Conservation (phyloP, 2,888 invertebrate species). For the Zygogramma bicolorata region DNA sequence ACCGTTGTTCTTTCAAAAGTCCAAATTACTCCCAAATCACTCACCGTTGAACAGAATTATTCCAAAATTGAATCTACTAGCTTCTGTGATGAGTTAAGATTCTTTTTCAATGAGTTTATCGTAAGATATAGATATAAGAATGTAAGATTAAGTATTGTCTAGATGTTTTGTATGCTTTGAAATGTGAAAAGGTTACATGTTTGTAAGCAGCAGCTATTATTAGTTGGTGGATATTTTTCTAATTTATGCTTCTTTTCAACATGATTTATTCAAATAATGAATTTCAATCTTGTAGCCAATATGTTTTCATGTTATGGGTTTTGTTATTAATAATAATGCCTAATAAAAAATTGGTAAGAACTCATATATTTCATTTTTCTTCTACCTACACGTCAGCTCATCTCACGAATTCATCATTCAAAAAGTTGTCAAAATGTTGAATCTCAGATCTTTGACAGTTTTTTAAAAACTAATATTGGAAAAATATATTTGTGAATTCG, state of each 20-base stretch:
- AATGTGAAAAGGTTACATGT: slow-evolving; percentile 26
- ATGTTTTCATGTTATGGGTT: background rate
- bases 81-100: slow-evolving; percentile 66
- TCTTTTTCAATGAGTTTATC: slow-evolving; percentile 55
- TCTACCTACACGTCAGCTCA: too few species aligned
- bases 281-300: background rate
- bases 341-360: slow-evolving; percentile 13
- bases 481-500: too few species aligned
- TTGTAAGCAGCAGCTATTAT: background rate
- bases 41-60: slow-evolving; percentile 45
- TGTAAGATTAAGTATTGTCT: slow-evolving; percentile 54
- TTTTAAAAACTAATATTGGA: too few species aligned
- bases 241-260: background rate
- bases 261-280: background rate
- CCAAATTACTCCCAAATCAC: too few species aligned
- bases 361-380: background rate
- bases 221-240: background rate
- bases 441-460: too few species aligned
- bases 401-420: too few species aligned
- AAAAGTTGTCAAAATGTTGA: too few species aligned
- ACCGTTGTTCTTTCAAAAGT: background rate
- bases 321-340: slow-evolving; percentile 18
- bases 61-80: slow-evolving; percentile 57
- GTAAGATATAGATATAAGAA: slow-evolving; percentile 46
- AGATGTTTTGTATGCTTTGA: slow-evolving; percentile 62